phyloP scores from a whole-genome alignment of 2,888 invertebrate genomes.

The Drosophila gaucha region DNA sequence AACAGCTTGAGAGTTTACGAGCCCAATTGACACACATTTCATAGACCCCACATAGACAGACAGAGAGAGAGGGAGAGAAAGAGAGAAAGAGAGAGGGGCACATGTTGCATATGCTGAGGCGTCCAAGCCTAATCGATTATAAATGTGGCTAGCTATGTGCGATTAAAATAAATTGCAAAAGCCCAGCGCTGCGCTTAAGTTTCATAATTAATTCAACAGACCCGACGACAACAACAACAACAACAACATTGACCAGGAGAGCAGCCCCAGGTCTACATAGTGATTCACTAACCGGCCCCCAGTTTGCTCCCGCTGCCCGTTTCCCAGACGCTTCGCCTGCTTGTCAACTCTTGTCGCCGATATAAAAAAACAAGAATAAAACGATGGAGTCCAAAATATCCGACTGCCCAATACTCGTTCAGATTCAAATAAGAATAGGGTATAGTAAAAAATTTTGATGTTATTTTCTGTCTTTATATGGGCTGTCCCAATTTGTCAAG shows the following conservation, averaged over 20 bases:
- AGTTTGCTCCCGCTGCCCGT: slow-evolving; percentile 41
- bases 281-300: slow-evolving; percentile 76
- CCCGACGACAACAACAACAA: slow-evolving; percentile 29
- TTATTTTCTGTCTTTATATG: no score
- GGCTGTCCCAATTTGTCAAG: no score
- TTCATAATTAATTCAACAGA: slow-evolving; percentile 77
- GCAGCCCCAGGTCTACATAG: slow-evolving; percentile 42
- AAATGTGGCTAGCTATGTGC: slow-evolving; percentile 78
- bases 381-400: neutral
- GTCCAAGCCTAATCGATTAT: slow-evolving; percentile 73
- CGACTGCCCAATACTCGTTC: neutral
- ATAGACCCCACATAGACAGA: slow-evolving; percentile 13
- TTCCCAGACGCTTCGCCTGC: slow-evolving; percentile 29
- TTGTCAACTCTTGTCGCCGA: slow-evolving; percentile 71
- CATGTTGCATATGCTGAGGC: slow-evolving; percentile 39
- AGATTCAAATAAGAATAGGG: no score
- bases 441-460: no score
- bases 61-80: neutral
- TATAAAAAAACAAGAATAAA: slow-evolving; percentile 53
- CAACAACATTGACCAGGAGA: slow-evolving; percentile 30
- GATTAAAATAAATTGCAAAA: slow-evolving; percentile 82
- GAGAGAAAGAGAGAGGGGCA: neutral
- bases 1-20: slow-evolving; percentile 44
- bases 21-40: slow-evolving; percentile 70
- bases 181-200: slow-evolving; percentile 69